These are phyloP conservation scores for Pitangus sulphuratus DNA, from an alignment of 2,797 vertebrate genomes.

Conservation along the genomic window DNA sequence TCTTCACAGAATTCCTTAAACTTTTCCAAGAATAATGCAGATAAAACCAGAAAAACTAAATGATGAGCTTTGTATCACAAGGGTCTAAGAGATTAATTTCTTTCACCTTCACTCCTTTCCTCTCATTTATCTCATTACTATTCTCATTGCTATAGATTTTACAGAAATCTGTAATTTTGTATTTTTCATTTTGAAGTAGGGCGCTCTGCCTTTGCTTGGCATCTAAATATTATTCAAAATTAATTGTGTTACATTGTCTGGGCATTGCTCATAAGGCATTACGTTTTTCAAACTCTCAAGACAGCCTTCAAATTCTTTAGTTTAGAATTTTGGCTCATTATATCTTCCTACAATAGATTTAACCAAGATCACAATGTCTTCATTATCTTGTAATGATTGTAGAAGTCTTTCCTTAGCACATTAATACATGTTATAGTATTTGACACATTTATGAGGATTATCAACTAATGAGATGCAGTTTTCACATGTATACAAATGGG, in stretches of 20 bases:
- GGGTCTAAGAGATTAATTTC: neutral
- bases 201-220: neutral
- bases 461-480: slow-evolving; percentile 8
- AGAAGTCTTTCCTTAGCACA: slow-evolving; percentile 6
- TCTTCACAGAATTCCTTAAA: neutral
- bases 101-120: neutral
- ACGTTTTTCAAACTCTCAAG: slow-evolving; percentile 29
- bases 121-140: neutral
- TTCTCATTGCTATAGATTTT: neutral
- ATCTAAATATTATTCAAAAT: neutral
- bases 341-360: slow-evolving; percentile 21
- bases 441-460: neutral
- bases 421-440: neutral
- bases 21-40: neutral
- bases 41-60: neutral
- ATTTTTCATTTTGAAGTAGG: slow-evolving; percentile 13
- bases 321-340: slow-evolving; percentile 28
- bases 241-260: neutral
- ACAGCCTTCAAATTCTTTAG: slow-evolving; percentile 2
- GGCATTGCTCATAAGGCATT: neutral
- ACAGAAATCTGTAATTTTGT: neutral
- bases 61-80: neutral
- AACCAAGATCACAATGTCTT: slow-evolving; percentile 4
- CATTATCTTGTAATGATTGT: slow-evolving; percentile 15
- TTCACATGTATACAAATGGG: neutral